Base-by-base conservation (phyloP, 1,140 invertebrate species). In the Arion vulgaris region DNA sequence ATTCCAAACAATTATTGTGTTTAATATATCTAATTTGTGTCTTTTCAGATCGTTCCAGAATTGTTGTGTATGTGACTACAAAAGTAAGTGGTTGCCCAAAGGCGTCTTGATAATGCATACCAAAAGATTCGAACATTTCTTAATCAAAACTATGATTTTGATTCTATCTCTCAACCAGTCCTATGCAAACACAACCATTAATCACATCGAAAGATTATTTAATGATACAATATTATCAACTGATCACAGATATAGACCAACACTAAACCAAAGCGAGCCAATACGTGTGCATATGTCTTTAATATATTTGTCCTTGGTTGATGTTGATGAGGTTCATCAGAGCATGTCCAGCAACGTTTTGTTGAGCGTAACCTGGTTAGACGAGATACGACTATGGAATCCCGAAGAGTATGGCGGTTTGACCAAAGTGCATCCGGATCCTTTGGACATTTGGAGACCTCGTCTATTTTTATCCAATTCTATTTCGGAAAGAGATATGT, bases 371-470 rank as follows among this genome's bases (percentile, higher is more conserved):
- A 17, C 75, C 28, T 77, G 75, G 75, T 7, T 28, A 49, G 75
- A 77, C n/a, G 75, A 77, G 51, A 26, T 34, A 2, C 9, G 75
- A 77, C 57, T 15, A 9, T 77, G 75, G 75, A 32, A 77, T 32
- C 75, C 75, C 28, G 17, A 53, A 53, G 11, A 57, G 23, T 77
- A 77, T 62, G 51, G 49, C 51, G 75, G 75, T n/a, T 23, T 77
- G 28, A 36, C n/a, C 32, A 41, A 51, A 26, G 32, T 77, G 13
- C 75, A 77, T 28, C 75, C 75, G 4, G 53, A 77, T 1, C 45
- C 53, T 23, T 4, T 19, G 17, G 75, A 77, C 32, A 36, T 77
- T 23, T 77, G 75, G 75, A 41, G 28, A 13, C 75, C 75, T 26
- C n/a, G 75, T 1, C 15, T 39, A 9, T 28, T 57, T 19, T 41